Evolutionary conservation across 2,888 invertebrate species (phyloP), one percentile per base, ranked within the genome.

Genomic region (Cheilosia pagana): DNA sequence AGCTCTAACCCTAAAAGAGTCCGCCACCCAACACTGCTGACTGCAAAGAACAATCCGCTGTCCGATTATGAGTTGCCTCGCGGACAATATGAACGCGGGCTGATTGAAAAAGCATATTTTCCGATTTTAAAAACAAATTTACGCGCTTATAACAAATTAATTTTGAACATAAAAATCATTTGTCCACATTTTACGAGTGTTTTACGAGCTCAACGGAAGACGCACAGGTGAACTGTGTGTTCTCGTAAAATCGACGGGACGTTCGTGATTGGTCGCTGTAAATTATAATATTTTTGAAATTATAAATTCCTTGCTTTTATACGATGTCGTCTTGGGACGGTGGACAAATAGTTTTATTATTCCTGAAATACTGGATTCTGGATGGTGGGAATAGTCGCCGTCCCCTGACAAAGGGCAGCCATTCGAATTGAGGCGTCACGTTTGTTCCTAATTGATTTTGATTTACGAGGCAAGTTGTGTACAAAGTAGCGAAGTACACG

Each of bases 261-360:
- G 35, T 35, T 43, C 43, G 16, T 16, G 43, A 45, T 23, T 4
- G 28, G 1, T 28, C 28, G 3, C 23, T n/a, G 50, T 71, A 50
- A 71, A 71, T 60, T 48, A 70, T 1, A 48, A 57, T 43, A 1
- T n/a, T 76, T 71, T 65, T 1, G 0, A 55, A 77, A 82, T 77
- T 78, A 78, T 77, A 48, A 78, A 83, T 78, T 74, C 78, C 7
- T 45, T 19, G 57, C 72, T 71, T 76, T 83, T 77, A 82, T 77
- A 82, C 55, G 82, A 67, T 55, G 82, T 65, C 65, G 75, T 65
- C 59, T 39, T 67, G 39, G 31, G 43, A 67, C 71, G 48, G 23
- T 62, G 82, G 48, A 72, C 82, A 78, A 68, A 78, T 72, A 78
- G 78, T 67, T 78, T 83, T 83, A 83, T 74, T 72, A 74, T 77